Evolutionary conservation across 2,113 vertebrate species (phyloP), one percentile per base, ranked within the genome.

Genomic region (Rhipidura dahli): DNA sequence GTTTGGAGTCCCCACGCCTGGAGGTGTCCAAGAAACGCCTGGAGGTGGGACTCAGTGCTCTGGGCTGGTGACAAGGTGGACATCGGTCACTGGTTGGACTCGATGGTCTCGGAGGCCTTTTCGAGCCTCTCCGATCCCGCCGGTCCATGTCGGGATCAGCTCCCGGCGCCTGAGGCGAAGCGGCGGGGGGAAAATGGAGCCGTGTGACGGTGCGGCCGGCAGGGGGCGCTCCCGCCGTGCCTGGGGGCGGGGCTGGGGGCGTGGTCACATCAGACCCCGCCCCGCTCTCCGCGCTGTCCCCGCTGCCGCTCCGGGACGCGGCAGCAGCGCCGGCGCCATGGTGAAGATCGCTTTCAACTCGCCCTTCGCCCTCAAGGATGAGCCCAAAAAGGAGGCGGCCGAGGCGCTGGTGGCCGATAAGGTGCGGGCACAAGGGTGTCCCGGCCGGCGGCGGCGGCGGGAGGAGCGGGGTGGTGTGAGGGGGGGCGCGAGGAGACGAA

Each of bases 321-420:
- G 81, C 81, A 71, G 39, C 21, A 83, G 33, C 7, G 47, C 57
- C 35, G 81, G 47, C 68, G 68, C 76, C 56, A 99, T 99, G 99
- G 99, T 99, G 97, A 99, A 99, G 93, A 99, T 99, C 30, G 98
- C 98, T 0, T 99, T 99, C 69, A 98, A 98, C 93, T 98, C 98
- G 30, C 98, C 98, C 47, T 97, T 99, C 95, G 98, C 98, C 70
- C 98, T 98, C 72, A 99, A 99, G 93, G 98, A 98, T 83, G 96
- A 89, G 96, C 97, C 66, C 95, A 98, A 97, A 98, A 96, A 96
- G 83, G 97, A 97, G 77, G 94, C 94, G 28, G 93, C 84, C 18
- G 95, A 98, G 54, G 97, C 56, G 15, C 84, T 98, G 20, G 97
- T 97, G 66, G 96, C 97, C 4, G 97, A 96, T 44, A 98, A 98